Evolutionary conservation across 2,797 vertebrate genomes (phyloP).

Genomic region (Margarornis squamiger): DNA sequence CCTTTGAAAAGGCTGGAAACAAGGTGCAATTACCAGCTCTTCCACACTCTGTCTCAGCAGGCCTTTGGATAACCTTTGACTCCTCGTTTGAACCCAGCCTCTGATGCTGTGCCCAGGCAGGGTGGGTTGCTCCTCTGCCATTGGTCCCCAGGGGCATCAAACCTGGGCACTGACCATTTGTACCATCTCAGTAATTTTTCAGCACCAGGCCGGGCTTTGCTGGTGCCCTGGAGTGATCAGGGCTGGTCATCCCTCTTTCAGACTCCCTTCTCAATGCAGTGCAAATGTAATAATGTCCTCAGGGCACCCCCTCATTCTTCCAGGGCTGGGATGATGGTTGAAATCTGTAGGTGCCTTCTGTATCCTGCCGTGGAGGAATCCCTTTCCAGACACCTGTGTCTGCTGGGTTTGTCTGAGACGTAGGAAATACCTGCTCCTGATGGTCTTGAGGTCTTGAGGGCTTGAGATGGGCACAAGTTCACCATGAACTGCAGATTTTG

Average conservation of each 20-base stretch:
- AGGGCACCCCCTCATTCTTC: background rate
- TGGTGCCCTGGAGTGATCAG: background rate
- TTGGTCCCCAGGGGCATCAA: background rate
- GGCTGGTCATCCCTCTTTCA: background rate
- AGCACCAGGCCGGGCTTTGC: background rate
- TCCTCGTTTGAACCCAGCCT: rapidly evolving
- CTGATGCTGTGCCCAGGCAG: background rate
- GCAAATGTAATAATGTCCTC: background rate
- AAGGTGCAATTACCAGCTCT: background rate
- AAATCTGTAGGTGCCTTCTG: background rate
- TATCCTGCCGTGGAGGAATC: rapidly evolving
- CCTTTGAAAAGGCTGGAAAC: background rate
- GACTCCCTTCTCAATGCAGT: background rate
- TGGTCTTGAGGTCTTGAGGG: background rate
- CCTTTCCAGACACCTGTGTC: background rate
- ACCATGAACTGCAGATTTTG: background rate
- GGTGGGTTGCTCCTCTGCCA: rapidly evolving
- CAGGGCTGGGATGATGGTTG: background rate
- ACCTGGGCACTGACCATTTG: rapidly evolving
- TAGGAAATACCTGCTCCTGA: background rate
- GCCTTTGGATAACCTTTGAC: background rate
- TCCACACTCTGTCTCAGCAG: background rate
- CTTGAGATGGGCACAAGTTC: background rate
- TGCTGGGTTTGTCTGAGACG: background rate
- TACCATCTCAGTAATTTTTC: background rate